Evolutionary conservation across 2,888 invertebrate species (phyloP).

Genomic region (Perdita meconis): DNA sequence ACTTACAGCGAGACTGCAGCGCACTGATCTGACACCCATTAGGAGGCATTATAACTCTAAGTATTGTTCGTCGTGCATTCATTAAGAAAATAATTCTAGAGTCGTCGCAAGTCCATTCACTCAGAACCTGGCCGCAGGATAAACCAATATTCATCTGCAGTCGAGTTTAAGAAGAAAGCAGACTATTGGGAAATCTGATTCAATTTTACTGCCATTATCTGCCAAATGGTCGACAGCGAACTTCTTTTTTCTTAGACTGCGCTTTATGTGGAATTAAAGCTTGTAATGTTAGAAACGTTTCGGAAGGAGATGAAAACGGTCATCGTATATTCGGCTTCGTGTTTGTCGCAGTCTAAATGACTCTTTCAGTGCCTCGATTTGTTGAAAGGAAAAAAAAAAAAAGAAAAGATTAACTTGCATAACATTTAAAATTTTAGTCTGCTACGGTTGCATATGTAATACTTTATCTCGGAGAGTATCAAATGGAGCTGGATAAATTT

Average conservation of each 20-base stretch:
- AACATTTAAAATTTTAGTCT: slow-evolving; percentile 4
- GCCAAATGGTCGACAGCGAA: slow-evolving; percentile 70
- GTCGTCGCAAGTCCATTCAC: slow-evolving; percentile 56
- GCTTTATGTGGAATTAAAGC: slow-evolving; percentile 27
- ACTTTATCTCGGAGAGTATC: not conserved
- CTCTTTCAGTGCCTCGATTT: slow-evolving; percentile 4
- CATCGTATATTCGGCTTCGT: slow-evolving; percentile 14
- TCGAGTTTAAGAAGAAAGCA: slow-evolving; percentile 38
- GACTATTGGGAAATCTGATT: slow-evolving; percentile 55
- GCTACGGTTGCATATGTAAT: not conserved
- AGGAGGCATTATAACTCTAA: slow-evolving; percentile 80
- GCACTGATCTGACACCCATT: slow-evolving; percentile 83
- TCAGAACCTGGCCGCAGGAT: slow-evolving; percentile 37
- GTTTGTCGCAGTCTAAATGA: slow-evolving; percentile 4
- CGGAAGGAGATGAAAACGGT: not conserved
- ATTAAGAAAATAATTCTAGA: slow-evolving; percentile 61
- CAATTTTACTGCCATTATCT: slow-evolving; percentile 77
- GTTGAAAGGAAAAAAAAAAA: not conserved
- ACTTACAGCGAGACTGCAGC: slow-evolving; percentile 84
- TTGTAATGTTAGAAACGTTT: slow-evolving; percentile 17
- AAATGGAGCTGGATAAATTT: slow-evolving; percentile 2
- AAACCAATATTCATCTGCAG: slow-evolving; percentile 29
- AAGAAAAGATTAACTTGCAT: slow-evolving; percentile 18
- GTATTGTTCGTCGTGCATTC: slow-evolving; percentile 74
- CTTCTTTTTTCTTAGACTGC: slow-evolving; percentile 32